phyloP scores from a whole-genome alignment of 2,888 invertebrate species.

The Drosophila helvetica region DNA sequence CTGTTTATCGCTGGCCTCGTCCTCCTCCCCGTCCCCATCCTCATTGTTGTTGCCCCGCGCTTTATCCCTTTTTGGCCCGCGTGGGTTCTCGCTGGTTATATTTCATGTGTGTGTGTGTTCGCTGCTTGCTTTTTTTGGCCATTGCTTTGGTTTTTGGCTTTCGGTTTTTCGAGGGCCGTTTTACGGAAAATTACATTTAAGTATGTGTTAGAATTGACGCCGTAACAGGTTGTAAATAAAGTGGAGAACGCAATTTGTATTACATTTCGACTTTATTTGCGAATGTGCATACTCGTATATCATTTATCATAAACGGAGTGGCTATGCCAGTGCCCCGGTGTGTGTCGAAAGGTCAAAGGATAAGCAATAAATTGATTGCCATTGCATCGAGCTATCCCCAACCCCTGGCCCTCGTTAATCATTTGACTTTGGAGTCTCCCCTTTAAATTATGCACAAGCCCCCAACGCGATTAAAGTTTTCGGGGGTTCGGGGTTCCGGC shows the following conservation, averaged over 20 bases:
- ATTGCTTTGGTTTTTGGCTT: slow-evolving; percentile 40
- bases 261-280: slow-evolving; percentile 52
- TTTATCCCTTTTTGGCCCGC: slow-evolving; percentile 65
- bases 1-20: slow-evolving; percentile 52
- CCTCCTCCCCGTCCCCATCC: not conserved
- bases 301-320: slow-evolving; percentile 30
- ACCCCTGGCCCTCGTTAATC: not conserved
- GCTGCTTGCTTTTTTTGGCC: slow-evolving; percentile 17
- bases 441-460: not conserved
- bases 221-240: slow-evolving; percentile 76
- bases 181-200: slow-evolving; percentile 75
- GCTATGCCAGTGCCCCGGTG: not conserved
- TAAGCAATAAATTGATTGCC: not conserved
- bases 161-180: slow-evolving; percentile 42
- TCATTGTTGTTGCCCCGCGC: slow-evolving; percentile 50
- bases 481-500: not conserved
- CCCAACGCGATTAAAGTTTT: not conserved
- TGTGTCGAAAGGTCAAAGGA: not conserved
- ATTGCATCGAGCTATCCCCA: not conserved
- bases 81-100: slow-evolving; percentile 51
- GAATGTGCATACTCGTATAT: slow-evolving; percentile 7
- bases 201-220: slow-evolving; percentile 77
- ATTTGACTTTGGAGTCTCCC: not conserved
- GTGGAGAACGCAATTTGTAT: slow-evolving; percentile 41
- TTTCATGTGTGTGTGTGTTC: slow-evolving; percentile 40